A percentile compares a stretch with the other conserved stretches of the same genome.
Evolutionary conservation across 2,888 invertebrate genomes (phyloP).

Genomic region (Agrotis ipsilon): DNA sequence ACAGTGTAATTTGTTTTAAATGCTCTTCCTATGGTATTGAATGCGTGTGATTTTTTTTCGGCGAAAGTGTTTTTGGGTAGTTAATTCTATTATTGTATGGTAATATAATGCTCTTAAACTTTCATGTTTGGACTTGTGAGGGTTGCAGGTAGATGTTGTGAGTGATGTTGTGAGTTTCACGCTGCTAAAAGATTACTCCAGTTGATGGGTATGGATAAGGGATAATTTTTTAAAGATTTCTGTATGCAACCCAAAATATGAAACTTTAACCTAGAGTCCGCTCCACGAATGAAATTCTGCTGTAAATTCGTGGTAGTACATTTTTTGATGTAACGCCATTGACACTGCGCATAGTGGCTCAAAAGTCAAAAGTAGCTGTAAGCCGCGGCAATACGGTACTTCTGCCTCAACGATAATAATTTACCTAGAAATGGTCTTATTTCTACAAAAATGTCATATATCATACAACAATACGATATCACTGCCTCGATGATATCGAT

Average conservation of each 20-base stretch:
- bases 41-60: conserved; percentile 40
- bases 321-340: no score
- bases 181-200: not conserved
- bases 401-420: not conserved
- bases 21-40: conserved; percentile 1
- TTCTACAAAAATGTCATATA: conserved; percentile 45
- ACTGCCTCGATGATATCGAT: conserved; percentile 73
- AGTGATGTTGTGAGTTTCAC: not conserved
- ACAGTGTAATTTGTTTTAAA: conserved; percentile 43
- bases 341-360: no score
- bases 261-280: no score
- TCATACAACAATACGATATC: conserved; percentile 34
- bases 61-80: conserved; percentile 37
- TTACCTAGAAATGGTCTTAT: conserved; percentile 18
- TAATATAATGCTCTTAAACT: conserved; percentile 17
- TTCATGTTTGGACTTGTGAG: conserved; percentile 9
- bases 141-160: conserved; percentile 19
- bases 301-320: no score
- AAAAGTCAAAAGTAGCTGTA: no score
- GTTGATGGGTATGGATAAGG: no score
- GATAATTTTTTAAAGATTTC: no score
- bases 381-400: no score
- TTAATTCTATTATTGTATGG: conserved; percentile 32
- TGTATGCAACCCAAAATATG: no score
- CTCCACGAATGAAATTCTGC: no score